Base-by-base conservation (phyloP, 2,113 vertebrate genomes). In the Elaphurus davidianus region DNA sequence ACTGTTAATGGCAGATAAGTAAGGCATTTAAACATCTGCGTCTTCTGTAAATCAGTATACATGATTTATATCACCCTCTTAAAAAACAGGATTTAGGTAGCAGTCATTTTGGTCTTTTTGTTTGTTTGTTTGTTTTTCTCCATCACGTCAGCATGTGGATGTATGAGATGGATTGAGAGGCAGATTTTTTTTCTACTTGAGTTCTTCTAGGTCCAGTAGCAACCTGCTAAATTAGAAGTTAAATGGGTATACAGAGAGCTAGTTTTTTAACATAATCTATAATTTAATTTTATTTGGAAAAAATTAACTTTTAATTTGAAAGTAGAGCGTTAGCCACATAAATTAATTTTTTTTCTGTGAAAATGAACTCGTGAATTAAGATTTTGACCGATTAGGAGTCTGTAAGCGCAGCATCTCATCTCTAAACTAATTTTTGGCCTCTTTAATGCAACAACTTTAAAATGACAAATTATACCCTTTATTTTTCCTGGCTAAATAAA, bases 1-100 rank as follows among this genome's bases (percentile, higher is more conserved):
- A 83, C 79, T 98, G 27, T 59, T 98, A 96, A 93, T 97, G 91
- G 97, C 92, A 94, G 93, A 78, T 90, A 95, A 92, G 74, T 96
- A 71, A 97, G 16, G 82, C 55, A 97, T 85, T 92, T 50, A 96
- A 97, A 96, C 40, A 97, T 92, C 40, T 21, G 0, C 40, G 45
- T 59, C 62, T 94, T 96, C 60, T 94, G 36, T 27, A 43, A 43
- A 76, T 76, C 71, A 82, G 33, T 54, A n/a, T 93, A 79, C 71
- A 89, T n/a, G 71, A 97, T 96, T 97, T 86, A 89, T 97, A 62
- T 88, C 82, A 60, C 17, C 6, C 2, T 64, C 28, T 88, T 90
- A 36, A 81, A 90, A 98, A 92, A 74, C 10, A 97, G 76, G 4
- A 78, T 92, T 97, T 92, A 55, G 92, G n/a, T 27, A 97, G 64